phyloP scores from a whole-genome alignment of 2,113 vertebrate species.

The Ondatra zibethicus region DNA sequence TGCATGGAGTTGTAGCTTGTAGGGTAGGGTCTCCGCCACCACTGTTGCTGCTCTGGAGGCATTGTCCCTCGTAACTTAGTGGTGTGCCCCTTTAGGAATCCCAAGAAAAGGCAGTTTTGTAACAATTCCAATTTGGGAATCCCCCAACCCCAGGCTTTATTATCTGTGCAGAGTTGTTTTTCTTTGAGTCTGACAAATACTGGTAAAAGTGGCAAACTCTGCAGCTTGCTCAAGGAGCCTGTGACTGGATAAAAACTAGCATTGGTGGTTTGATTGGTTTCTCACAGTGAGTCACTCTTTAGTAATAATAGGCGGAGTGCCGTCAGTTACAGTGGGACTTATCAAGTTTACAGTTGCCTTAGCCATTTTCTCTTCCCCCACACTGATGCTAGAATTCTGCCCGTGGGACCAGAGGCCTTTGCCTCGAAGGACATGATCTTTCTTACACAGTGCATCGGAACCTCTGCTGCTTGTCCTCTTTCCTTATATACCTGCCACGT shows the following conservation, averaged over 20 bases:
- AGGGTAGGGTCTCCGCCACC: background rate
- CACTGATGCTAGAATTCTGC: background rate
- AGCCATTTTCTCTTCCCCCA: slow-evolving; percentile 19
- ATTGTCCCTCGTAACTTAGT: background rate
- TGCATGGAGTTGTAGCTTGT: background rate
- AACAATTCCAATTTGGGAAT: slow-evolving; percentile 7
- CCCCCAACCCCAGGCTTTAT: background rate
- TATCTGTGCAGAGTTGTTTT: slow-evolving; percentile 10
- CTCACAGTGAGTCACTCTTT: background rate
- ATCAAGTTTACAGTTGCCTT: background rate
- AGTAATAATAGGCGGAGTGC: background rate
- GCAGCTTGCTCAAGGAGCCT: background rate
- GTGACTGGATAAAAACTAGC: background rate
- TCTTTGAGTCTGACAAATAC: background rate
- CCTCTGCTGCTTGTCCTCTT: background rate
- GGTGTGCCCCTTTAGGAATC: slow-evolving; percentile 39
- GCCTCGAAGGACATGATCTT: slow-evolving; percentile 25
- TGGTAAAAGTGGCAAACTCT: background rate
- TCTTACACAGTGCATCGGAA: background rate
- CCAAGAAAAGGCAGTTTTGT: background rate
- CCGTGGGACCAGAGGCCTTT: background rate
- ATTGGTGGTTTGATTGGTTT: background rate
- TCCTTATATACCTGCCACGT: background rate
- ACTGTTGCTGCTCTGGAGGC: background rate
- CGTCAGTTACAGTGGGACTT: background rate